These are phyloP conservation scores for Microtus obscurus DNA, from an alignment of 2,797 vertebrate species.

Conservation along the genomic window DNA sequence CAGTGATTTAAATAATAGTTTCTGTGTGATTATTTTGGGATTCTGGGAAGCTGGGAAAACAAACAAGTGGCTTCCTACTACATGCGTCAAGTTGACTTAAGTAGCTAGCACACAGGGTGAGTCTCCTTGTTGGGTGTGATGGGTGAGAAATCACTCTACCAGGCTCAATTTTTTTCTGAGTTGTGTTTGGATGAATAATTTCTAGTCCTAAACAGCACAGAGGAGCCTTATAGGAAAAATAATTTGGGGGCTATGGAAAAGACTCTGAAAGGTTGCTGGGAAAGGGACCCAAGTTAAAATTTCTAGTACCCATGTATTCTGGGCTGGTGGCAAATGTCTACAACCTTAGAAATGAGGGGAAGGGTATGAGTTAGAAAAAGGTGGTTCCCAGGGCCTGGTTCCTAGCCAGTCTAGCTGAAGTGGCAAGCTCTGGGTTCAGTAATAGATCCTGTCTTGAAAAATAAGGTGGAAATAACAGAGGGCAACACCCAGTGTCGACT, in stretches of 20 bases:
- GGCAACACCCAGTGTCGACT: neutral
- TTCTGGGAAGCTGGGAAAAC: too few species aligned
- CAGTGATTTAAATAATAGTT: too few species aligned
- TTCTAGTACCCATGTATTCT: neutral
- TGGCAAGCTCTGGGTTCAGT: neutral
- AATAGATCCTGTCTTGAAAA: neutral
- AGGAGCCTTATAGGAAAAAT: neutral
- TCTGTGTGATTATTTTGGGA: too few species aligned
- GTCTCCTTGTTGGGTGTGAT: neutral
- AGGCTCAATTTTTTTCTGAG: neutral
- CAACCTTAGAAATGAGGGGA: neutral
- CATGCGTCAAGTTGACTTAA: neutral
- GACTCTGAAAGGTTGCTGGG: neutral
- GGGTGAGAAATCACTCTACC: neutral
- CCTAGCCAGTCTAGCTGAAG: neutral
- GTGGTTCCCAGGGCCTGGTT: neutral
- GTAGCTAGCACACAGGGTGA: neutral
- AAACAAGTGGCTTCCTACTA: too few species aligned
- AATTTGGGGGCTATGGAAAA: neutral
- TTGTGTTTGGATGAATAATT: neutral
- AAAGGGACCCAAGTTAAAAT: neutral
- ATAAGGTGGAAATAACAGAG: neutral
- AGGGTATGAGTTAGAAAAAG: neutral
- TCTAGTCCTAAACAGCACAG: neutral
- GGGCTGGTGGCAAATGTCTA: neutral